Evolutionary conservation across 2,797 vertebrate genomes (phyloP), one percentile per base, ranked within the genome.

Genomic region (Leucoraja ocellata): DNA sequence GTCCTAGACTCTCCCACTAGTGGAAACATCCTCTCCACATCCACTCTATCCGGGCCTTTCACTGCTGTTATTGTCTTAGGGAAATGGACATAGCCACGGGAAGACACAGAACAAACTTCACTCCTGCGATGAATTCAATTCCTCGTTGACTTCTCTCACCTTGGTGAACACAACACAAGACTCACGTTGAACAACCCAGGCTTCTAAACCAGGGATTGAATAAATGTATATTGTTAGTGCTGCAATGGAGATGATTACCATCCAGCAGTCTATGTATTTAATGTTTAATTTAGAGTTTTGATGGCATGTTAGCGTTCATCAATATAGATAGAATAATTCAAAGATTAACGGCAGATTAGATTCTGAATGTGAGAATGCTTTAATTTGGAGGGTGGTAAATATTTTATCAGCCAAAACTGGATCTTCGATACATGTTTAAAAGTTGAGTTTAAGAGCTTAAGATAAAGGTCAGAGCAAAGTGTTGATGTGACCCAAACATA

Each of bases 371-470:
- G 90, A 54, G 90, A 92, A 92, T 58, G 76, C 90, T 76, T 74
- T 92, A 92, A 92, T 92, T 92, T 92, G 90, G 23, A 76, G 25
- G 36, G 36, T 46, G 71, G 76, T 92, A 54, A 92, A 92, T 92
- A 92, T 92, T 92, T 92, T 92, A 92, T 46, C 4, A 16, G 4
- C 36, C 9, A 54, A 28, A 14, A 76, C 36, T 92, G 25, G 71
- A 74, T 92, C 76, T 14, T 54, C 10, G 25, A 28, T 71, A 92
- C 28, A 76, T 76, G 21, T 74, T 28, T 76, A 39, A 92, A 73
- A 76, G 39, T 54, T n/a, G 25, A 54, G 76, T 76, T 92, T 74
- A 14, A n/a, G 90, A 7, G 68, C 68, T 92, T 92, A 92, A 39
- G 7, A 68, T 73, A 76, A 92, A 92, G 68, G 90, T 73, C 65